phyloP scores from a whole-genome alignment of 2,888 invertebrate species.

The Trichogramma evanescens region DNA sequence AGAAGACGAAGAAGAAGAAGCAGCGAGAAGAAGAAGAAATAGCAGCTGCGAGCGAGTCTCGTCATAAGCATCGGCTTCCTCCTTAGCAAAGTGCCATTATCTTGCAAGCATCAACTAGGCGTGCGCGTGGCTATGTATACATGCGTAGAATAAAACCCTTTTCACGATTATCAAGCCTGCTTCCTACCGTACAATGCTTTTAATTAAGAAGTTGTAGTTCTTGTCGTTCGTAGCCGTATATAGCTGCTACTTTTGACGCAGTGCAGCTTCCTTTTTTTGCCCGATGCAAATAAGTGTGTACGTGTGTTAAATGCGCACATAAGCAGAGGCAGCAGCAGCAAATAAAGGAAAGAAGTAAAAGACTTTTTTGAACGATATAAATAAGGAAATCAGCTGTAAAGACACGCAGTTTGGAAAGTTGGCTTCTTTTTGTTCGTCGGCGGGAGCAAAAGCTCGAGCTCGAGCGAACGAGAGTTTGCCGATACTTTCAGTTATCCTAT shows the following conservation, averaged over 20 bases:
- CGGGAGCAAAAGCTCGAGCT: background rate
- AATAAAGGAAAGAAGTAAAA: too few species aligned
- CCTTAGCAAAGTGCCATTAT: conserved; percentile 18
- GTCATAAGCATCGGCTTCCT: conserved; percentile 2
- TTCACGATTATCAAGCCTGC: conserved; percentile 26
- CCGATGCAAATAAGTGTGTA: background rate
- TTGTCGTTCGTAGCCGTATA: background rate
- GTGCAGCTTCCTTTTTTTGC: too few species aligned
- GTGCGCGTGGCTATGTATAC: too few species aligned
- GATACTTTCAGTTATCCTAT: background rate
- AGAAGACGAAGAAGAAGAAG: background rate
- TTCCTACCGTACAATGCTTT: conserved; percentile 42
- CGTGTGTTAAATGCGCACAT: background rate
- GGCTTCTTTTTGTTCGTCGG: background rate
- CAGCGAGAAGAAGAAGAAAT: background rate
- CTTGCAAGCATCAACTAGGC: background rate
- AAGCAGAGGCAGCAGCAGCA: background rate
- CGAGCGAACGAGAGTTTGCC: too few species aligned
- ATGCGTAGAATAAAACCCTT: conserved; percentile 2
- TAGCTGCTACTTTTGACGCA: background rate
- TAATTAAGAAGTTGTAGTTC: conserved; percentile 43
- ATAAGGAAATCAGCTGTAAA: conserved; percentile 6
- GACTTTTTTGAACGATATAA: background rate
- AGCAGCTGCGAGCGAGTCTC: background rate
- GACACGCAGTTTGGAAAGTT: background rate